A percentile compares a stretch with the other conserved stretches of the same genome.
Conservation (phyloP, 2,797 vertebrate genomes). For the Thalassophryne amazonica region DNA sequence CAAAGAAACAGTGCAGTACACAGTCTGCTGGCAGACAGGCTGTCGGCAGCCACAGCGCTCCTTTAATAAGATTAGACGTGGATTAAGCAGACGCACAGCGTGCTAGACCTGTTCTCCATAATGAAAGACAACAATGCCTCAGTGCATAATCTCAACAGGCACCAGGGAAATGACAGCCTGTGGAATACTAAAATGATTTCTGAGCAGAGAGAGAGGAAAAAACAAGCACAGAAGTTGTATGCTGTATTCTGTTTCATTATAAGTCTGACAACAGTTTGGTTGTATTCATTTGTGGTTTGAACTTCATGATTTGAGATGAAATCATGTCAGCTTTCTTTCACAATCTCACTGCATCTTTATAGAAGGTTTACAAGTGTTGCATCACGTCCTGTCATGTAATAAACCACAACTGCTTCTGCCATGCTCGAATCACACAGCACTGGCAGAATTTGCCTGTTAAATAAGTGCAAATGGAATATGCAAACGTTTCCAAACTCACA, state of each 20-base stretch:
- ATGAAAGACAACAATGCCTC: constrained; percentile 20
- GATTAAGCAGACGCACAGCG: constrained; percentile 58
- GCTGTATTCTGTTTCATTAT: not conserved
- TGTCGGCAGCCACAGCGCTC: constrained; percentile 9
- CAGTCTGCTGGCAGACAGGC: constrained; percentile 6
- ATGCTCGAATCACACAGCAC: no score
- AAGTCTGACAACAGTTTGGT: not conserved
- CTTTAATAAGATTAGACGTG: constrained; percentile 65
- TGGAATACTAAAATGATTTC: not conserved
- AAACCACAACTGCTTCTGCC: constrained; percentile 21
- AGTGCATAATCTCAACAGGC: not conserved
- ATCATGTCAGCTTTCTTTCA: constrained; percentile 3
- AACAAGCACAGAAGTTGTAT: not conserved
- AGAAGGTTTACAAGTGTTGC: not conserved
- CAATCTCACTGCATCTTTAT: not conserved
- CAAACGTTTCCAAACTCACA: not conserved
- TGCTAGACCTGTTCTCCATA: constrained; percentile 15
- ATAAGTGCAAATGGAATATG: no score
- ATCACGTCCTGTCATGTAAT: not conserved
- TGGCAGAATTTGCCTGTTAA: no score
- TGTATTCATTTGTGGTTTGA: not conserved
- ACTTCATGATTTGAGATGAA: not conserved
- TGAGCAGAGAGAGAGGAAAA: not conserved
- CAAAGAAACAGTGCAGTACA: not conserved
- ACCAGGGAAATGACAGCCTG: not conserved